phyloP scores from a whole-genome alignment of 2,113 vertebrate species.

The Anser cygnoides region DNA sequence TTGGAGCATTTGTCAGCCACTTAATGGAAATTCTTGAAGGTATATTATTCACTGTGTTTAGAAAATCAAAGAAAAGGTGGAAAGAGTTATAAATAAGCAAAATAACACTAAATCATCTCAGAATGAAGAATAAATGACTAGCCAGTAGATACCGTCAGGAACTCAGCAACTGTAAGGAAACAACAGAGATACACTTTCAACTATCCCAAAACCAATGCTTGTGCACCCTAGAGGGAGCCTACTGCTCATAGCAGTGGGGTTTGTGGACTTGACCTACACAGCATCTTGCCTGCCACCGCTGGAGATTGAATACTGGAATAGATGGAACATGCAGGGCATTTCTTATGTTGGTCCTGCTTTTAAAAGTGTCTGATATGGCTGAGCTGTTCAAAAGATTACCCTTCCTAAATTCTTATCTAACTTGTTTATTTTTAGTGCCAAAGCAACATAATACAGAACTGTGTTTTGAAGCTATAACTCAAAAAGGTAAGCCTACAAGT shows the following conservation, averaged over 20 bases:
- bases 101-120: background rate
- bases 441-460: background rate
- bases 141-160: background rate
- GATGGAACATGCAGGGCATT: too few species aligned
- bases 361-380: background rate
- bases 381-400: background rate
- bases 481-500: background rate
- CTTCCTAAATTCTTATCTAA: background rate
- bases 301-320: background rate
- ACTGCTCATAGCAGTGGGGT: background rate
- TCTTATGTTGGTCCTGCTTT: background rate
- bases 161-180: background rate
- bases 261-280: background rate
- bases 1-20: background rate
- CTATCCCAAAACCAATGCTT: accelerated
- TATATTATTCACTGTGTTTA: background rate
- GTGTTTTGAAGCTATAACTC: background rate
- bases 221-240: background rate
- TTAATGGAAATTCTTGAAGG: background rate
- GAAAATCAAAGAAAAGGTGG: background rate
- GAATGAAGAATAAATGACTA: background rate
- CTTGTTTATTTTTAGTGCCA: background rate
- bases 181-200: background rate
- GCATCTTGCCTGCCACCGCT: background rate
- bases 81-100: background rate